Percentiles rank a stretch among this genome's conserved stretches.
Evolutionary conservation across 2,888 invertebrate genomes (phyloP).

Genomic region (Thereva nobilitata): DNA sequence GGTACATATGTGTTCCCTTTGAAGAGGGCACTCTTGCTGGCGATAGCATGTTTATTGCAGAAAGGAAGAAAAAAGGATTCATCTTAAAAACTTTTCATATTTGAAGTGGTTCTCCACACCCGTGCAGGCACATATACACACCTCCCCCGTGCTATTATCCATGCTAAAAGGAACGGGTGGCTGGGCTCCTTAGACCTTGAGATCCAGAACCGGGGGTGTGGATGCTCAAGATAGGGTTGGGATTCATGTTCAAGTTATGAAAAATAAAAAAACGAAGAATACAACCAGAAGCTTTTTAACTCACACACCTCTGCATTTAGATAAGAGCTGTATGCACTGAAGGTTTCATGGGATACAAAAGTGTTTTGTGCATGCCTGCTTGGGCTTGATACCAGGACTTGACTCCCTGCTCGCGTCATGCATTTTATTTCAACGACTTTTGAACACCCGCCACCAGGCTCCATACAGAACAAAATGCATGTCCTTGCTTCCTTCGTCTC

Average conservation of each 20-base stretch:
- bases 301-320: constrained; percentile 31
- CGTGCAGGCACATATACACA: neutral
- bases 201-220: constrained; percentile 7
- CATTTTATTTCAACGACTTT: constrained; percentile 23
- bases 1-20: constrained; percentile 33
- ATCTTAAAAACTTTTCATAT: constrained; percentile 42
- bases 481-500: constrained; percentile 4
- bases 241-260: constrained; percentile 33
- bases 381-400: constrained; percentile 23
- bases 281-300: constrained; percentile 22
- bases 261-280: constrained; percentile 14
- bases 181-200: constrained; percentile 18
- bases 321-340: neutral
- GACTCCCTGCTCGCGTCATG: constrained; percentile 17
- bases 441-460: constrained; percentile 33
- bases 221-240: constrained; percentile 11
- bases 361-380: constrained; percentile 37
- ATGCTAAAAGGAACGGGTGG: constrained; percentile 12
- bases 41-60: constrained; percentile 37
- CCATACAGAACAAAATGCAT: constrained; percentile 17
- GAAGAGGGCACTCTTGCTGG: constrained; percentile 19
- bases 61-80: constrained; percentile 38
- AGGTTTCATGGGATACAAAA: constrained; percentile 17
- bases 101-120: constrained; percentile 38
- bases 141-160: constrained; percentile 19